Conservation (phyloP, 2,888 invertebrate genomes). For the Eristalinus aeneus region DNA sequence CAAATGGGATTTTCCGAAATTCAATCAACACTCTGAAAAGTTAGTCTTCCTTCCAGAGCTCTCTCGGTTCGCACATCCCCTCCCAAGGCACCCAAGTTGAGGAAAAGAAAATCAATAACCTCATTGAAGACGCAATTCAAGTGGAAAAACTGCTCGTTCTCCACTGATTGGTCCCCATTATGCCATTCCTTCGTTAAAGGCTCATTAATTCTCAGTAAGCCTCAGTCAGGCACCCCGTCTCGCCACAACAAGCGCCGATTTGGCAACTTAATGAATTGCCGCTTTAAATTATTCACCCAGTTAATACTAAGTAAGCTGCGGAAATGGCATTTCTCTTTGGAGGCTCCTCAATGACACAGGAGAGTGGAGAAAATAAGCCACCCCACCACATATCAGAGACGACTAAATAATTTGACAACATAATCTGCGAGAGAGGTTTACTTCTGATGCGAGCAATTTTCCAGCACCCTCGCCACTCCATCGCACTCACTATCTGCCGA, state of each 20-base stretch:
- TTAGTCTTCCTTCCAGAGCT: not conserved
- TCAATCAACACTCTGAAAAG: not conserved
- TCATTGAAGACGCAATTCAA: not conserved
- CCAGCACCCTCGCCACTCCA: slow-evolving; percentile 11
- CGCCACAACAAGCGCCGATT: not conserved
- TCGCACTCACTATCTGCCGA: not conserved
- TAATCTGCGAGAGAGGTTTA: slow-evolving; percentile 27
- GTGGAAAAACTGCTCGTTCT: not conserved
- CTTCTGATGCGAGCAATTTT: slow-evolving; percentile 46
- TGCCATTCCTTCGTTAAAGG: not conserved
- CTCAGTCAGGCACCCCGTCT: not conserved
- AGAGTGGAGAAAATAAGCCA: not conserved
- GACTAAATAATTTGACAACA: slow-evolving; percentile 38
- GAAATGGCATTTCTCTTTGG: slow-evolving; percentile 7
- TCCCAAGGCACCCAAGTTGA: not conserved
- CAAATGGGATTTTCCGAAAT: not conserved
- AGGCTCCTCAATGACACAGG: not conserved
- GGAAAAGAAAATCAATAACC: not conserved
- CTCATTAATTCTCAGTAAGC: not conserved
- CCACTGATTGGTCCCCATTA: not conserved
- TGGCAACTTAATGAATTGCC: slow-evolving; percentile 42
- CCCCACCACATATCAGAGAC: slow-evolving; percentile 10
- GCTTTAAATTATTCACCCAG: slow-evolving; percentile 35
- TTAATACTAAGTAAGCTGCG: slow-evolving; percentile 36
- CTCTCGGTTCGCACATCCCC: not conserved